These are phyloP conservation scores for Huso huso DNA, from an alignment of 2,797 vertebrate genomes.

Conservation along the genomic window DNA sequence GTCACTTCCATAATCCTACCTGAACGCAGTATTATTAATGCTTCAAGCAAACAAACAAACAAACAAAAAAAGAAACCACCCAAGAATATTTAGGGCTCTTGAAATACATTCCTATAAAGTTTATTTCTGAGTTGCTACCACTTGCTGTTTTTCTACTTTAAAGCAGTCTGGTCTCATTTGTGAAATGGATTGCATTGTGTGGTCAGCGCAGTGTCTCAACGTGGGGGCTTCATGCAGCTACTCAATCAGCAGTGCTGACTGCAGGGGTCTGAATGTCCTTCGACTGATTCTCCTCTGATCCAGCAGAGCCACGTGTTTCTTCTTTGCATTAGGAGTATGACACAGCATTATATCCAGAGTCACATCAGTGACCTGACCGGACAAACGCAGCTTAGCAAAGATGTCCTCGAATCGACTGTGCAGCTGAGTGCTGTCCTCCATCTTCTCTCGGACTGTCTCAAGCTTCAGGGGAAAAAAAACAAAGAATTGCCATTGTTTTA, in stretches of 20 bases:
- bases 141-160: no score
- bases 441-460: slow-evolving; percentile 45
- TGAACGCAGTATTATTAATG: no score
- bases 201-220: no score
- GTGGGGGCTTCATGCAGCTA: slow-evolving; percentile 34
- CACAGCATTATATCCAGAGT: slow-evolving; percentile 80
- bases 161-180: no score
- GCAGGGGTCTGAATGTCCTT: slow-evolving; percentile 49
- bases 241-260: slow-evolving; percentile 57
- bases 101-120: no score
- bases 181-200: no score
- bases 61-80: no score
- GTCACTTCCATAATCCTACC: no score
- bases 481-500: slow-evolving; percentile 5
- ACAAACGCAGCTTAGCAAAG: slow-evolving; percentile 48
- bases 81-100: no score
- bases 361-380: slow-evolving; percentile 57
- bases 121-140: no score
- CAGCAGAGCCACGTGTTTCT: slow-evolving; percentile 29
- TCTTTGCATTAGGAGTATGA: slow-evolving; percentile 51
- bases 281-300: slow-evolving; percentile 41
- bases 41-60: no score
- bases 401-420: slow-evolving; percentile 45
- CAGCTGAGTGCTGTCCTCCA: slow-evolving; percentile 38
- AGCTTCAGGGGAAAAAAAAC: slow-evolving; percentile 49